These are phyloP conservation scores for Drosophila anceps DNA, from an alignment of 2,888 invertebrate genomes.

Conservation along the genomic window DNA sequence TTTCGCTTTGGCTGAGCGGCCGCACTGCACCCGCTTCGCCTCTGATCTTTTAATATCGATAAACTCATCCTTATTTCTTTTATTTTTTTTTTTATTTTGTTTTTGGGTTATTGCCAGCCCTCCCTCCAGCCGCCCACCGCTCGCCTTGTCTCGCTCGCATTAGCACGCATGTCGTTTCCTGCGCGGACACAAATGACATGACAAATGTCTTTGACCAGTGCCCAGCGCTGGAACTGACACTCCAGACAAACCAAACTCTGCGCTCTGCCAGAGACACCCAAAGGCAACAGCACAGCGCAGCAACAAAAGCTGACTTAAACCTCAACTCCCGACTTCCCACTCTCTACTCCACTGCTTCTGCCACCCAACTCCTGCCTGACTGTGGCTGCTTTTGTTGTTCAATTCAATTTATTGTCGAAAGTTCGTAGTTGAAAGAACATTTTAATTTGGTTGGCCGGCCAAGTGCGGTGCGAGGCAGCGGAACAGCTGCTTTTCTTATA, in stretches of 20 bases:
- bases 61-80: constrained; percentile 66
- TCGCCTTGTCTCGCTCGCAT: constrained; percentile 48
- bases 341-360: neutral
- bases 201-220: constrained; percentile 81
- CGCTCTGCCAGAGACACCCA: constrained; percentile 49
- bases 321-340: neutral
- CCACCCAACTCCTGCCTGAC: constrained; percentile 15
- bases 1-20: constrained; percentile 19
- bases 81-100: constrained; percentile 9
- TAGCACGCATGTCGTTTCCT: constrained; percentile 78
- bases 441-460: constrained; percentile 80
- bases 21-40: constrained; percentile 22
- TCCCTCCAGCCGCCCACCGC: neutral
- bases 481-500: constrained; percentile 69
- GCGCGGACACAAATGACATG: constrained; percentile 83
- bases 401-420: constrained; percentile 82
- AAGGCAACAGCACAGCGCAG: constrained; percentile 41
- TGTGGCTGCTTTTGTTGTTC: constrained; percentile 73
- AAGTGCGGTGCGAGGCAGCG: neutral
- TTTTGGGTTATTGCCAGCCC: constrained; percentile 13
- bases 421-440: constrained; percentile 85
- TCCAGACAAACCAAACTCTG: constrained; percentile 24
- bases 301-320: constrained; percentile 18
- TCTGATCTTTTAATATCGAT: constrained; percentile 71
- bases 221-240: constrained; percentile 46